Evolutionary conservation across 2,888 invertebrate species (phyloP).

Genomic region (Sminthurides aquaticus): DNA sequence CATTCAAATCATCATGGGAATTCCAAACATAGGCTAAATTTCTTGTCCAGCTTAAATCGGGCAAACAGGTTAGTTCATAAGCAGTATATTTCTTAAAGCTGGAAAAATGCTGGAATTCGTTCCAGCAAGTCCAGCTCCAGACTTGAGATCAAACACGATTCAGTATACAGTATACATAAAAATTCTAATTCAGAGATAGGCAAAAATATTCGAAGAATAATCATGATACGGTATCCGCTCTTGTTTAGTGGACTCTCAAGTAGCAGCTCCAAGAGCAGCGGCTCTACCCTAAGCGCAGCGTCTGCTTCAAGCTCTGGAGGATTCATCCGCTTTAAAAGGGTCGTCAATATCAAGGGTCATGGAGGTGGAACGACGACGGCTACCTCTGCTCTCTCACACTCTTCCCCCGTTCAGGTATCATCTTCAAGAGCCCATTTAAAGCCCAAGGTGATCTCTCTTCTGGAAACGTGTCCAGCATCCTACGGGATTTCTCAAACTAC

Average conservation of each 20-base stretch:
- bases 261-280: background rate
- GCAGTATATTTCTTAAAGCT: too few species aligned
- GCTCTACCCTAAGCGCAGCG: background rate
- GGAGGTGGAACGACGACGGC: background rate
- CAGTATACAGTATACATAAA: too few species aligned
- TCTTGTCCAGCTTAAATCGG: background rate
- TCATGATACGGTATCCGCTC: too few species aligned
- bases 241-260: background rate
- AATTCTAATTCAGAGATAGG: background rate
- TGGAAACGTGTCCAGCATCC: too few species aligned
- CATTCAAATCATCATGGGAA: background rate
- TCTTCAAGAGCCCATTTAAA: background rate
- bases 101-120: background rate
- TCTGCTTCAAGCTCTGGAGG: background rate
- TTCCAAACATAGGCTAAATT: background rate
- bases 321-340: background rate
- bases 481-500: too few species aligned
- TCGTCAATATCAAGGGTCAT: background rate
- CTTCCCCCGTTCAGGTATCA: constrained; percentile 16
- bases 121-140: too few species aligned
- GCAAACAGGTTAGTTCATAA: background rate
- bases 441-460: background rate
- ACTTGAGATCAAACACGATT: too few species aligned
- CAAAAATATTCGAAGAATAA: background rate
- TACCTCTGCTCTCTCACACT: background rate